Base-by-base conservation (phyloP, 1,140 invertebrate species). In the Neotoxoptera formosana region DNA sequence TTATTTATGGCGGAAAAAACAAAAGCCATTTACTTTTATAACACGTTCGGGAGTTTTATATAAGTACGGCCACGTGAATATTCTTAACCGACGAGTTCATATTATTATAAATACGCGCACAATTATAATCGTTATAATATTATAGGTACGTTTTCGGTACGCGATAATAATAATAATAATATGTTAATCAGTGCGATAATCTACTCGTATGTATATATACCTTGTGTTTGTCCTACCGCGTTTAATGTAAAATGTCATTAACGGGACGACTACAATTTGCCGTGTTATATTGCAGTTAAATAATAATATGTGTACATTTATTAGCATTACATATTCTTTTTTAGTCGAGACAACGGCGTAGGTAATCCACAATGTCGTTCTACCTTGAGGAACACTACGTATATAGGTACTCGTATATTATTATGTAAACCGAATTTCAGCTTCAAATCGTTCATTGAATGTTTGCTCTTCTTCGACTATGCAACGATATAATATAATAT, bases 1-100 rank as follows among this genome's bases (percentile, higher is more conserved):
- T 76, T n/a, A 87, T 88, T 51, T 48, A 88, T 20, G n/a, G 7
- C 20, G 17, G 3, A n/a, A 34, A n/a, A 87, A 51, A 88, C 25
- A 51, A 88, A 89, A 51, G 45, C 86, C 87, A n/a, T 53, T 89
- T 23, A 23, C 34, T 88, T 88, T 88, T 88, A 88, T 88, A 88
- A 53, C 48, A 51, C 48, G 8, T 89, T 89, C n/a, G 30, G 48
- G n/a, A 48, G 30, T 34, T 76, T 76, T 76, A 34, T 76, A 34
- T 9, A 7, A 76, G 36, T 88, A 88, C 86, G n/a, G 84, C 30
- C 25, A 45, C 45, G 84, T 47, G 41, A 86, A 25, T 41, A 45
- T 36, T 41, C 83, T 45, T 45, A 84, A 84, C 21, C 60, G 17
- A n/a, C 60, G 60, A 76, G n/a, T 76, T 30, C 7, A 6, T 76